Evolutionary conservation across 1,140 invertebrate species (phyloP), one percentile per base, ranked within the genome.

Genomic region (Dryas iulia): DNA sequence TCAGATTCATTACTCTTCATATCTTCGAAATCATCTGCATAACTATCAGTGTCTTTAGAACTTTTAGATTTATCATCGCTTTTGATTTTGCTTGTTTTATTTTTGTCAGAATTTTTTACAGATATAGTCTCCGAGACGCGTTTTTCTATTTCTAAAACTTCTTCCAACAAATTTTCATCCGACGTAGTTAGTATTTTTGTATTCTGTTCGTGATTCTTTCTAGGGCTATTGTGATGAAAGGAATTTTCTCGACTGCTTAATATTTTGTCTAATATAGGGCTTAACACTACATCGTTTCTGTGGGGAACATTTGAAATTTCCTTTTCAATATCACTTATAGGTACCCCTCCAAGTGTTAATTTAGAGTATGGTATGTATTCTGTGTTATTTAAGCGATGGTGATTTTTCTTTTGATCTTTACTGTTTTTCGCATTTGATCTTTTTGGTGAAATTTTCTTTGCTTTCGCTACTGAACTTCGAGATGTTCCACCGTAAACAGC

Each of bases 331-430:
- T 92, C 90, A 73, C 86, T 86, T 11, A 85, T 79, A 72, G 73
- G 83, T 4, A 87, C 84, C 24, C 91, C 91, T 23, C 92, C 91
- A 64, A 92, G 61, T 23, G 92, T 92, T 64, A 92, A 72, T 77
- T 92, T 83, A 18, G 89, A 84, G 76, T 92, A 92, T 5, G 92
- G 92, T 72, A 92, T 90, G 71, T 92, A 92, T 59, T 90, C 84
- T 1, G 74, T 64, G 69, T 87, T 91, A 65, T 90, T 90, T 66
- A 83, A 25, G 14, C 53, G 6, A 67, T 70, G 69, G 47, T 73
- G 52, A 12, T 63, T 66, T 25, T 25, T 66, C 65, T 63, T 68
- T 72, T 67, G 24, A 24, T 33, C 52, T 18, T 52, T 11, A 64
- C 14, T 47, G 33, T 31, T 66, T 58, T 68, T 82, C 12, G 30